Conservation (phyloP, 2,113 vertebrate species). For the Felis chaus region DNA sequence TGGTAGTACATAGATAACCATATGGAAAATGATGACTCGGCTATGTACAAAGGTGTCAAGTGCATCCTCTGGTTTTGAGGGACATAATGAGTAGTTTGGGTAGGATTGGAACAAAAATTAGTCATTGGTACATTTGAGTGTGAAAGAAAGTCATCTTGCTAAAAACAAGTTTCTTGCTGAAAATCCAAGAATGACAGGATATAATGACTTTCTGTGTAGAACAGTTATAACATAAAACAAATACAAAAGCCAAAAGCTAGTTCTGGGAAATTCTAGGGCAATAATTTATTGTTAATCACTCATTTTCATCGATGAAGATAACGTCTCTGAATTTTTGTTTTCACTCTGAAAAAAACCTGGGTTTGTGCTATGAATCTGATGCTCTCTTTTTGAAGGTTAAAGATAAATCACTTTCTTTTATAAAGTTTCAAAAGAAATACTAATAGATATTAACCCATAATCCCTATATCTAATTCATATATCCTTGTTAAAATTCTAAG, state of each 20-base stretch:
- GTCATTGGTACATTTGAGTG: neutral
- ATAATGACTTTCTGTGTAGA: neutral
- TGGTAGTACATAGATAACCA: neutral
- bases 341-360: neutral
- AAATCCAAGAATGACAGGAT: neutral
- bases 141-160: neutral
- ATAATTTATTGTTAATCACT: neutral
- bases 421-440: neutral
- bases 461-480: neutral
- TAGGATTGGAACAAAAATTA: neutral
- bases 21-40: neutral
- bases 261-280: neutral
- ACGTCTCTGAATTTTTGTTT: neutral
- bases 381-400: neutral
- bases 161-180: neutral
- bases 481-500: neutral
- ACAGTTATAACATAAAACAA: slow-evolving; percentile 8
- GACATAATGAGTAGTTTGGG: neutral
- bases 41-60: neutral
- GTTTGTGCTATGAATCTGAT: neutral
- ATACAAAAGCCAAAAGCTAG: neutral
- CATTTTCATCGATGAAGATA: neutral
- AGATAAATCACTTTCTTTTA: neutral
- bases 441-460: neutral
- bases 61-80: neutral